Evolutionary conservation across 2,797 vertebrate genomes (phyloP), one percentile per base, ranked within the genome.

Genomic region (Pantherophis alleghaniensis): DNA sequence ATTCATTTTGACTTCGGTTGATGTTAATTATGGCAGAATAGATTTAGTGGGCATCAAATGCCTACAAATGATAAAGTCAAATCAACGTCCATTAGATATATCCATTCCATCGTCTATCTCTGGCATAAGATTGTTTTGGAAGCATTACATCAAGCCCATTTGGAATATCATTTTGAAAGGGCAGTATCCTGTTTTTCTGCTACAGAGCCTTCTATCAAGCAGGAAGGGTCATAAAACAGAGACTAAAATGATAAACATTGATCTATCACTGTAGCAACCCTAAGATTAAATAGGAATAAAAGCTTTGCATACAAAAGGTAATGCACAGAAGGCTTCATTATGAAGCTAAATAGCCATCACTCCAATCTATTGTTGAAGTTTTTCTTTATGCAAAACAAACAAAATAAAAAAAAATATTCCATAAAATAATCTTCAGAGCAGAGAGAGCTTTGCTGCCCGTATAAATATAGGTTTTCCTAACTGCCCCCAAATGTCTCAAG

Each of bases 271-370:
- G 86, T 61, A 42, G 24, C 86, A 88, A 51, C 57, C 32, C 22
- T 55, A 91, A 53, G 57, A 89, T 83, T 22, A 42, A 83, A n/a
- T 10, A 7, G 83, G 32, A 37, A 53, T 57, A 37, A 90, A 57
- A 60, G n/a, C 14, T 86, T 60, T 47, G 55, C 66, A 86, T 47
- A 89, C 28, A 91, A 12, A 32, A 86, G 18, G 26, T 37, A 92
- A 83, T 89, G 57, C 28, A 57, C 59, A 13, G 28, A 42, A 24
- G 69, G 69, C 91, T 94, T 92, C 91, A 26, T 92, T 91, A 92
- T 53, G 69, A 94, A 94, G 89, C 93, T 51, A 91, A 91, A 88
- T 26, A 91, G 86, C 86, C 86, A 37, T 91, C 51, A 86, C 89
- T 94, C 91, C 93, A 94, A 86, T 63, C 63, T 16, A 87, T 18